These are phyloP conservation scores for Benitochromis conjunctus DNA, from an alignment of 2,113 vertebrate genomes.

Conservation along the genomic window DNA sequence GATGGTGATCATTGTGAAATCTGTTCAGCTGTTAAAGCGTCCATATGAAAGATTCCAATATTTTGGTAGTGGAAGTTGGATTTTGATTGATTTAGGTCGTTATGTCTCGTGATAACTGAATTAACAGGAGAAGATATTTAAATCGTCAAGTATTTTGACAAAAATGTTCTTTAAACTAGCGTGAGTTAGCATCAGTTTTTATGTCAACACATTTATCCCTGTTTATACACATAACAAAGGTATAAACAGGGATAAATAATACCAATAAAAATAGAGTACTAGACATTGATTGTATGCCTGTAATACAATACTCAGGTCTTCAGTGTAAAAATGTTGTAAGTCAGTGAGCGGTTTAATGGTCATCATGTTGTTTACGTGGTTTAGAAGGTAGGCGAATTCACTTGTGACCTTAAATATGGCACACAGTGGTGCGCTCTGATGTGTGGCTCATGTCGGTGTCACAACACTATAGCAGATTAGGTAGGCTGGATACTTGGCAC, in stretches of 20 bases:
- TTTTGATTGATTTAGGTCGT: neutral
- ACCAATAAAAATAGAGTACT: neutral
- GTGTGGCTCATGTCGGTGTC: neutral
- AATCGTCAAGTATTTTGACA: neutral
- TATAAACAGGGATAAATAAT: neutral
- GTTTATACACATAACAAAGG: neutral
- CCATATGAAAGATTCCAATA: neutral
- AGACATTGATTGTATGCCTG: neutral
- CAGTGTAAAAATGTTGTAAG: neutral
- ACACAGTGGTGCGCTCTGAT: neutral
- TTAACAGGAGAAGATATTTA: neutral
- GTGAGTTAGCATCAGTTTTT: neutral
- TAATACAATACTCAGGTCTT: neutral
- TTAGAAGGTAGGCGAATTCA: neutral
- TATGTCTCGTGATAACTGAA: neutral
- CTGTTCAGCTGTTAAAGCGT: neutral
- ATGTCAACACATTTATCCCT: neutral
- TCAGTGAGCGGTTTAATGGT: neutral
- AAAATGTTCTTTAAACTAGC: neutral
- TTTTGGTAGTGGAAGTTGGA: neutral
- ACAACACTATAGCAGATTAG: neutral
- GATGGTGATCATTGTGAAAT: neutral
- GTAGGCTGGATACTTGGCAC: neutral
- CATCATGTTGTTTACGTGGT: neutral
- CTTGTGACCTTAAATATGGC: constrained; percentile 4